Percentiles rank a stretch among this genome's conserved stretches.
phyloP scores from a whole-genome alignment of 2,888 invertebrate genomes.

The Venustoraphidia nigricollis region DNA sequence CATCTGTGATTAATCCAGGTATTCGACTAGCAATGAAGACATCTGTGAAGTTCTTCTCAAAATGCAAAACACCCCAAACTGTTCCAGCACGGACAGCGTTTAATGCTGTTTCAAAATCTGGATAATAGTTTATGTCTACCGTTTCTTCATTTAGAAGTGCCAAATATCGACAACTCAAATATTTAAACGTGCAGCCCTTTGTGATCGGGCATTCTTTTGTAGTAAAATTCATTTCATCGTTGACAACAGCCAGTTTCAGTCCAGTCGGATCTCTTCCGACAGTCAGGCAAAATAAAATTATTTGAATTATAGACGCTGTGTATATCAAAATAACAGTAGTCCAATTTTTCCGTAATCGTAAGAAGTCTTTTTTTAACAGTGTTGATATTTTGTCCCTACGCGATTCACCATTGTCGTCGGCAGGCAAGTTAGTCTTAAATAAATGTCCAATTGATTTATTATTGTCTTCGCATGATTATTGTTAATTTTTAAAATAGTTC shows the following conservation, averaged over 20 bases:
- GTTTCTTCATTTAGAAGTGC: constrained; percentile 55
- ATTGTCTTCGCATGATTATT: constrained; percentile 10
- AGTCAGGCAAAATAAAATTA: constrained; percentile 83
- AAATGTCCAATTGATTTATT: constrained; percentile 32
- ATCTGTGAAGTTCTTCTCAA: constrained; percentile 80
- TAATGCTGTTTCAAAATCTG: constrained; percentile 47
- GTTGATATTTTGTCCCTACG: constrained; percentile 61
- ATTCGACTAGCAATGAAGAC: constrained; percentile 69
- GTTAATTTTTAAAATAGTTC: constrained; percentile 12
- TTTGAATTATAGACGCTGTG: constrained; percentile 86
- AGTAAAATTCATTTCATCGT: constrained; percentile 41
- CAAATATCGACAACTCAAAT: constrained; percentile 68
- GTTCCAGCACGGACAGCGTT: constrained; percentile 59
- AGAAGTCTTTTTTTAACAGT: constrained; percentile 73
- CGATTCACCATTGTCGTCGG: constrained; percentile 38
- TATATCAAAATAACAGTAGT: constrained; percentile 90
- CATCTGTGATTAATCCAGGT: constrained; percentile 66
- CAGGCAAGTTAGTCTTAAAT: constrained; percentile 28
- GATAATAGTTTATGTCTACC: constrained; percentile 54
- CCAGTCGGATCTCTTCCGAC: constrained; percentile 78
- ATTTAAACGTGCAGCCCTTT: constrained; percentile 51
- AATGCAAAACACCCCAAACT: constrained; percentile 80
- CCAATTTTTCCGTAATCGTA: constrained; percentile 83
- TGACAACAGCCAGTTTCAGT: constrained; percentile 63
- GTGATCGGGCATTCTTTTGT: constrained; percentile 32